These are phyloP conservation scores for Colletes collaris DNA, from an alignment of 2,888 invertebrate species.

Conservation along the genomic window DNA sequence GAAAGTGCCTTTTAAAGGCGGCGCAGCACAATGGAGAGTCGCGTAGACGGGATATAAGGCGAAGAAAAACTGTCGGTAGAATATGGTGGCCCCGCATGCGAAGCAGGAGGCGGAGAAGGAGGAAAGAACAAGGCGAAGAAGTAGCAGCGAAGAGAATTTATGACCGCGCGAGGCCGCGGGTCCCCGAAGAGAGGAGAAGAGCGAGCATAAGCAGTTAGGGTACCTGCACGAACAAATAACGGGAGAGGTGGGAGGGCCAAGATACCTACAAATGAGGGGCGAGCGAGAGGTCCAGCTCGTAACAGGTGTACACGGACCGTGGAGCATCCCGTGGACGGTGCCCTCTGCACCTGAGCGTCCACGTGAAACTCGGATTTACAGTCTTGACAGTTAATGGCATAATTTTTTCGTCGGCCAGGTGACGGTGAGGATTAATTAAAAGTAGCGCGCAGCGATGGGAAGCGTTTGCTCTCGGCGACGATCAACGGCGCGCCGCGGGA, in stretches of 20 bases:
- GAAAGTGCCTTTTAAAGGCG: constrained; percentile 51
- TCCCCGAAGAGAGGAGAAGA: constrained; percentile 51
- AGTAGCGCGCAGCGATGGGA: neutral
- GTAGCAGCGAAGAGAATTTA: constrained; percentile 72
- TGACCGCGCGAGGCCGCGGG: constrained; percentile 66
- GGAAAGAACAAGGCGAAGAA: constrained; percentile 51
- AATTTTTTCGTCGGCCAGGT: constrained; percentile 43
- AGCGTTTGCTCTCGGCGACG: neutral
- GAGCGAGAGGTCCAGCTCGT: constrained; percentile 52
- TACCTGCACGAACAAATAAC: constrained; percentile 68
- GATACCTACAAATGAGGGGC: constrained; percentile 69
- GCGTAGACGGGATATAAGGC: constrained; percentile 46
- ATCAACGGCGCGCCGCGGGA: no score
- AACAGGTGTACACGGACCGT: constrained; percentile 65
- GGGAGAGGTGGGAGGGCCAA: constrained; percentile 57
- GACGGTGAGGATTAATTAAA: constrained; percentile 51
- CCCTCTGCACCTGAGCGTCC: constrained; percentile 49
- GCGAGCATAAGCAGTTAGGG: constrained; percentile 60
- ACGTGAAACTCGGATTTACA: constrained; percentile 37
- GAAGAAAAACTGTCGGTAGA: constrained; percentile 55
- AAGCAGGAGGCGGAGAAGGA: constrained; percentile 26
- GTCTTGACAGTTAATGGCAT: constrained; percentile 51
- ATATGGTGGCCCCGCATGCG: constrained; percentile 36
- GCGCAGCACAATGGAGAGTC: constrained; percentile 60
- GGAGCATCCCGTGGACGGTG: constrained; percentile 37